These are phyloP conservation scores for Menura novaehollandiae DNA, from an alignment of 2,113 vertebrate genomes.

Conservation along the genomic window DNA sequence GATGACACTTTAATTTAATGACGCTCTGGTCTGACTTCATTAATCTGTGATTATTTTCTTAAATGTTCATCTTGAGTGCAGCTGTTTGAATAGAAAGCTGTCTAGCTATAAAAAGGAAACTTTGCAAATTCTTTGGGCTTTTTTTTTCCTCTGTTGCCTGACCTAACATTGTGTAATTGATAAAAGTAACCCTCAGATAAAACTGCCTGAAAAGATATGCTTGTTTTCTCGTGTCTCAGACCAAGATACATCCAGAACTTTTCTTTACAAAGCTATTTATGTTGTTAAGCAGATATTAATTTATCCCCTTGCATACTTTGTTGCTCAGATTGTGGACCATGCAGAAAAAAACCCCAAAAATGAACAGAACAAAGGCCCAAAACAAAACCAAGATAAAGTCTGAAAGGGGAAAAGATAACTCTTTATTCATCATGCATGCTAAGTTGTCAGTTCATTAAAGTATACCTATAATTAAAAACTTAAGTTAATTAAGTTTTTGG, in stretches of 20 bases:
- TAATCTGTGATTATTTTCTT: background rate
- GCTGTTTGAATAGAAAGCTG: background rate
- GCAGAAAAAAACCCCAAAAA: background rate
- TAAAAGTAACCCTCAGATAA: background rate
- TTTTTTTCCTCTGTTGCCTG: background rate
- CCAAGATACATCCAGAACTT: background rate
- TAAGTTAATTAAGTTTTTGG: constrained; percentile 50
- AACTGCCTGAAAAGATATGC: background rate
- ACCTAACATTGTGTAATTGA: background rate
- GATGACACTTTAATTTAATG: background rate
- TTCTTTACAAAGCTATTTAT: background rate
- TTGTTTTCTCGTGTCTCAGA: background rate
- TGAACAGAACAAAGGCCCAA: background rate
- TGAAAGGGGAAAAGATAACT: constrained; percentile 33
- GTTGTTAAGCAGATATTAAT: background rate
- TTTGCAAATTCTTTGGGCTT: background rate
- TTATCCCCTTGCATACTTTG: background rate
- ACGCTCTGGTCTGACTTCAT: background rate
- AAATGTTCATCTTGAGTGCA: background rate
- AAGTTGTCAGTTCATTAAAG: constrained; percentile 55
- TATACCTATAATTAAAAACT: constrained; percentile 60
- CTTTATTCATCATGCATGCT: constrained; percentile 45
- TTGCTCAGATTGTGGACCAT: background rate
- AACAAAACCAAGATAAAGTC: constrained; percentile 25
- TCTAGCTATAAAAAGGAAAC: background rate